Evolutionary conservation across 2,797 vertebrate genomes (phyloP), one percentile per base, ranked within the genome.

Genomic region (Anisognathus igniventris): DNA sequence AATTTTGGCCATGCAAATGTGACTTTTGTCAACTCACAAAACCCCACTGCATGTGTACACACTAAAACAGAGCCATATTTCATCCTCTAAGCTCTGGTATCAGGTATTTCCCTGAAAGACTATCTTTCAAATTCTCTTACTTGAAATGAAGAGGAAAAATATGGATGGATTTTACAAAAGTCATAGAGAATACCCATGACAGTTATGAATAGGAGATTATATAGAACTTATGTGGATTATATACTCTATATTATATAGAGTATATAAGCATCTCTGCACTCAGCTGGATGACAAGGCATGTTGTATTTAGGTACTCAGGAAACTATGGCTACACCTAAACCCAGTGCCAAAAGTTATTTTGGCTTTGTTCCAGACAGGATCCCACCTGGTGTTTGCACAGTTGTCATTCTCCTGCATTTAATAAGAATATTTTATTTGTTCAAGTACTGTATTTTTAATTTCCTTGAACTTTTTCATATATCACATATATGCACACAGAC

Each of bases 311-410:
- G 57, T 47, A 70, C 24, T 70, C 48, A 84, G 74, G 33, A 90
- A 90, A 90, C 60, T n/a, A 42, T 58, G n/a, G 24, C 50, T 48
- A n/a, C 48, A 45, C 35, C 20, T 56, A 82, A 24, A 73, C 9
- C 16, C 35, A 44, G 21, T 67, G 71, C 51, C 74, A 94, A 87
- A 88, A 93, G 21, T 82, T 40, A 39, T 86, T 78, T 54, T 79
- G 74, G 80, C 44, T 82, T 93, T 0, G 0, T 76, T 94, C 37
- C 90, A 85, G 57, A 57, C 37, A 88, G 40, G 56, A 86, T 90
- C 71, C 25, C 67, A 88, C 88, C 79, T 81, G 67, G 51, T 88
- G 48, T 96, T 87, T 94, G 42, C 50, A 95, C 67, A 94, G 86
- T 94, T 93, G 67, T 78, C 2, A 0, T 50, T 93, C 57, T 45